These are phyloP conservation scores for Girardinichthys multiradiatus DNA, from an alignment of 2,113 vertebrate genomes.

Conservation along the genomic window DNA sequence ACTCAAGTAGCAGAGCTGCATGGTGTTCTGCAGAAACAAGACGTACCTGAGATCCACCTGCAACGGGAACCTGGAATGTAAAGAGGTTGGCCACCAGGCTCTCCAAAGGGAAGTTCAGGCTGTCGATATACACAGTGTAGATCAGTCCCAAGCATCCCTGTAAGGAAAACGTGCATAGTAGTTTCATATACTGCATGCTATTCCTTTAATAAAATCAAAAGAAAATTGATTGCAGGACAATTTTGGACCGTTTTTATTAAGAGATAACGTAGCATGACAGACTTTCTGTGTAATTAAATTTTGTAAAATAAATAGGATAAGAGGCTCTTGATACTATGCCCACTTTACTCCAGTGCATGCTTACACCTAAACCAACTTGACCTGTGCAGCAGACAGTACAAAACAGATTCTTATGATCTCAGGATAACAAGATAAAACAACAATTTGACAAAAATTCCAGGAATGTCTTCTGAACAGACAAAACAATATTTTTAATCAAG, in stretches of 20 bases:
- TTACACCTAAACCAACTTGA: slow-evolving; percentile 14
- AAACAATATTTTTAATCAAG: slow-evolving; percentile 52
- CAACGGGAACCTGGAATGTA: slow-evolving; percentile 89
- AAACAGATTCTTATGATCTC: slow-evolving; percentile 29
- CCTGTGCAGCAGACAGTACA: slow-evolving; percentile 31
- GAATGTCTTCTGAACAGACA: slow-evolving; percentile 24
- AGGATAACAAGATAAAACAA: slow-evolving; percentile 44
- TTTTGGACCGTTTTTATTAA: neutral
- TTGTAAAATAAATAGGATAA: slow-evolving; percentile 31
- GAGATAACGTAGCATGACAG: neutral
- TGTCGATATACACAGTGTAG: slow-evolving; percentile 95
- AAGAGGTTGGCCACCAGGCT: slow-evolving; percentile 92
- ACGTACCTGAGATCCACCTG: slow-evolving; percentile 94
- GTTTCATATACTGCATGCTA: neutral
- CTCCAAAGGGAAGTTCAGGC: slow-evolving; percentile 90
- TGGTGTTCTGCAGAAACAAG: slow-evolving; percentile 54
- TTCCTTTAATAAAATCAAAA: neutral
- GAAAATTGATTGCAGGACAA: neutral
- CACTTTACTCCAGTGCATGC: slow-evolving; percentile 14
- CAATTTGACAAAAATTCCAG: slow-evolving; percentile 31
- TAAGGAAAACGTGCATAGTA: slow-evolving; percentile 35
- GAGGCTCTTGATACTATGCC: slow-evolving; percentile 1
- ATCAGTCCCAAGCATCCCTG: slow-evolving; percentile 96
- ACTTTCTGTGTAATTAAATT: slow-evolving; percentile 9
- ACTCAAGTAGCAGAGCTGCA: slow-evolving; percentile 67